Percentiles rank a stretch among this genome's conserved stretches.
Evolutionary conservation across 2,113 vertebrate genomes (phyloP).

Genomic region (Oceanites oceanicus): DNA sequence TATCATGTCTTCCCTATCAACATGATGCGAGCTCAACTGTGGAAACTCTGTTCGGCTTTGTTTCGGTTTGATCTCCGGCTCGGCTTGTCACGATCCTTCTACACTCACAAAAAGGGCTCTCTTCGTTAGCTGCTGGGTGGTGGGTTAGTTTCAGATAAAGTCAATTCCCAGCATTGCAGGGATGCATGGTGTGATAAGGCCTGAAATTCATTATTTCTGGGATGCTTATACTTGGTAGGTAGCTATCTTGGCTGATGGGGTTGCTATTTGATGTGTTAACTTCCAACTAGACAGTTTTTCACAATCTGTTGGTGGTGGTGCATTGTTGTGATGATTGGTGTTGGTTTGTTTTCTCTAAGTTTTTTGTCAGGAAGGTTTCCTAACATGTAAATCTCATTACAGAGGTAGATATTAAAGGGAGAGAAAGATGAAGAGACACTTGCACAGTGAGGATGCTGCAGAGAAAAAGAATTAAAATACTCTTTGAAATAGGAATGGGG

Average conservation of each 20-base stretch:
- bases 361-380: background rate
- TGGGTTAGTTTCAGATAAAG: background rate
- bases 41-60: background rate
- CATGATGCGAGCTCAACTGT: background rate
- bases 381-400: background rate
- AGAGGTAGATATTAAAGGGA: background rate
- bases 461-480: background rate
- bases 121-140: background rate
- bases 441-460: background rate
- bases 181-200: background rate
- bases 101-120: background rate
- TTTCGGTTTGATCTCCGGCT: background rate
- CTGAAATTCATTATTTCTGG: background rate
- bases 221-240: background rate
- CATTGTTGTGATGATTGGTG: background rate
- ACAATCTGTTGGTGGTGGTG: background rate
- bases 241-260: background rate
- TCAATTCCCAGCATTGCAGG: background rate
- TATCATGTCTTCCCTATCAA: background rate
- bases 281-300: background rate
- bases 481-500: background rate
- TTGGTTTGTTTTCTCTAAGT: background rate
- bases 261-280: background rate
- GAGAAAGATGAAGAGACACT: background rate
- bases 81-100: accelerated